phyloP scores from a whole-genome alignment of 2,888 invertebrate species.

The Beris chalybata region DNA sequence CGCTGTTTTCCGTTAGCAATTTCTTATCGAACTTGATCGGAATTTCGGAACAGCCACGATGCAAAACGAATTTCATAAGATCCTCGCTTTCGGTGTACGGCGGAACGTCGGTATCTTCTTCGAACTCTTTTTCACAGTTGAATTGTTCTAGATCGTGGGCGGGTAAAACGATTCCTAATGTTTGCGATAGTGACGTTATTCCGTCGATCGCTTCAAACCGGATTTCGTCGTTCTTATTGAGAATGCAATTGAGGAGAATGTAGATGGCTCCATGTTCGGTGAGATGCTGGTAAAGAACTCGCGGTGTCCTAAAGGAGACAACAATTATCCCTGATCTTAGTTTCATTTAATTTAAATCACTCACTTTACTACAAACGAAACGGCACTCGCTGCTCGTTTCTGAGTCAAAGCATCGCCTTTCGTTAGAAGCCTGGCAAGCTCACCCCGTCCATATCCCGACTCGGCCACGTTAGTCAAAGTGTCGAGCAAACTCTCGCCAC shows the following conservation, averaged over 20 bases:
- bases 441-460: constrained; percentile 55
- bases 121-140: constrained; percentile 42
- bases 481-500: constrained; percentile 50
- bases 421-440: constrained; percentile 49
- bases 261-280: constrained; percentile 52
- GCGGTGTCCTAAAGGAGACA: constrained; percentile 43
- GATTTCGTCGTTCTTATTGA: constrained; percentile 49
- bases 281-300: constrained; percentile 50
- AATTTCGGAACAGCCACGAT: constrained; percentile 42
- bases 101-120: constrained; percentile 41
- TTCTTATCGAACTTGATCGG: constrained; percentile 49
- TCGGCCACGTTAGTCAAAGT: constrained; percentile 53
- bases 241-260: constrained; percentile 48
- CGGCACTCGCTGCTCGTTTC: constrained; percentile 52
- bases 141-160: constrained; percentile 41
- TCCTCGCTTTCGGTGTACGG: constrained; percentile 39
- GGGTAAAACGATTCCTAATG: constrained; percentile 48
- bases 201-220: constrained; percentile 52
- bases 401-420: constrained; percentile 49
- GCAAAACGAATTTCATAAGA: constrained; percentile 36
- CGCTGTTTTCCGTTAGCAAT: constrained; percentile 51
- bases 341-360: background rate
- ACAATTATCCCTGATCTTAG: background rate
- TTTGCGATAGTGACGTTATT: constrained; percentile 50
- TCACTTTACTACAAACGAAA: constrained; percentile 51